phyloP scores from a whole-genome alignment of 1,140 invertebrate genomes.

The Eriosoma lanigerum region DNA sequence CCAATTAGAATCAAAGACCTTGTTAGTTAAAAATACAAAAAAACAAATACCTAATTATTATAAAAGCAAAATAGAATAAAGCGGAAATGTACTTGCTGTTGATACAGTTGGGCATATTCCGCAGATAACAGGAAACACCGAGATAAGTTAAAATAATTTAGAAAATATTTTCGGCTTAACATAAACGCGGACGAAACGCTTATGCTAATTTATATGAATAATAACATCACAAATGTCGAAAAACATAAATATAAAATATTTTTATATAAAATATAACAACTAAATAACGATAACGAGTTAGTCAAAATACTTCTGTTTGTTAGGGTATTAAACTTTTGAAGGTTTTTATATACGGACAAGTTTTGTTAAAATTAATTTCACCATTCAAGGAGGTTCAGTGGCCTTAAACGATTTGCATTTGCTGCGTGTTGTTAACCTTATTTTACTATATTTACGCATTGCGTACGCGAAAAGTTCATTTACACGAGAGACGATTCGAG shows the following conservation, averaged over 20 bases:
- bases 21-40: neutral
- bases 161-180: neutral
- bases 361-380: conserved; percentile 2
- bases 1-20: conserved; percentile 26
- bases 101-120: no score
- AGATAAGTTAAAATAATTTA: neutral
- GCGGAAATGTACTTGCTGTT: neutral
- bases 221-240: neutral
- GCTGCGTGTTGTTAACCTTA: conserved; percentile 11
- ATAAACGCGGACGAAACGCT: no score
- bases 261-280: neutral
- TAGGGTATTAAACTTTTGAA: neutral
- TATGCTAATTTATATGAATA: no score
- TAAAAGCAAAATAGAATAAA: conserved; percentile 18
- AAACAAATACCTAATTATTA: neutral
- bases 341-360: neutral
- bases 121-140: conserved; percentile 5
- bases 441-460: neutral
- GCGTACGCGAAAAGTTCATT: neutral
- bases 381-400: conserved; percentile 28
- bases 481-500: neutral
- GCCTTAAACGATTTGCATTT: conserved; percentile 38
- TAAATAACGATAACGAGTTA: neutral
- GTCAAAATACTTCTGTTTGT: neutral
- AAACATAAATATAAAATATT: neutral